Percentiles rank a stretch among this genome's conserved stretches.
These are phyloP conservation scores for Drosophila tristis DNA, from an alignment of 1,140 invertebrate species.

Conservation along the genomic window DNA sequence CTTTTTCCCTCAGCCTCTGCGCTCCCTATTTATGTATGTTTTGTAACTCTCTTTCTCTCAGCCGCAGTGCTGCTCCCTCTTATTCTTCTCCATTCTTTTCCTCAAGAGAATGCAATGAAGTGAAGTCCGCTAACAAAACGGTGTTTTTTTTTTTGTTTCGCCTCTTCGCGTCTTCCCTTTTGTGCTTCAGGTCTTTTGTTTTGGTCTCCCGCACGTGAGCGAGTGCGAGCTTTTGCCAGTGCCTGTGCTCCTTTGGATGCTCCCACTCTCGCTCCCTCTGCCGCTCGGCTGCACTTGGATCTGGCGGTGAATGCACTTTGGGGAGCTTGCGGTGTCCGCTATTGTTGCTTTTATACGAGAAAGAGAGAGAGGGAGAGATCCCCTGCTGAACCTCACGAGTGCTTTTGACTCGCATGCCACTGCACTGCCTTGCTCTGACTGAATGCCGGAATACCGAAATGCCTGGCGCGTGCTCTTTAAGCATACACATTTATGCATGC, in stretches of 20 bases:
- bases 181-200: constrained; percentile 8
- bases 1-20: constrained; percentile 18
- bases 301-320: constrained; percentile 73
- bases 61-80: constrained; percentile 1
- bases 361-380: constrained; percentile 29
- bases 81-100: constrained; percentile 11
- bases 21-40: constrained; percentile 12
- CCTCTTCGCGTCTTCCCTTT: constrained; percentile 8
- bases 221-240: constrained; percentile 3
- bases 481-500: background rate
- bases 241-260: constrained; percentile 5
- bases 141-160: constrained; percentile 42
- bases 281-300: background rate
- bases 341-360: constrained; percentile 26
- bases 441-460: background rate
- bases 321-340: constrained; percentile 52
- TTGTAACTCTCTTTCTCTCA: constrained; percentile 4
- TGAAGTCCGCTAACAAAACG: constrained; percentile 66
- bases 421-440: constrained; percentile 8
- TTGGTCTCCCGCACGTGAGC: constrained; percentile 63
- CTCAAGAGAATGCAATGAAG: constrained; percentile 67
- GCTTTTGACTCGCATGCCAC: constrained; percentile 38
- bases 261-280: background rate
- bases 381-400: constrained; percentile 36
- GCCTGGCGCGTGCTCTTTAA: constrained; percentile 13